Evolutionary conservation across 2,113 vertebrate species (phyloP).

Genomic region (Hippocampus mohnikei): DNA sequence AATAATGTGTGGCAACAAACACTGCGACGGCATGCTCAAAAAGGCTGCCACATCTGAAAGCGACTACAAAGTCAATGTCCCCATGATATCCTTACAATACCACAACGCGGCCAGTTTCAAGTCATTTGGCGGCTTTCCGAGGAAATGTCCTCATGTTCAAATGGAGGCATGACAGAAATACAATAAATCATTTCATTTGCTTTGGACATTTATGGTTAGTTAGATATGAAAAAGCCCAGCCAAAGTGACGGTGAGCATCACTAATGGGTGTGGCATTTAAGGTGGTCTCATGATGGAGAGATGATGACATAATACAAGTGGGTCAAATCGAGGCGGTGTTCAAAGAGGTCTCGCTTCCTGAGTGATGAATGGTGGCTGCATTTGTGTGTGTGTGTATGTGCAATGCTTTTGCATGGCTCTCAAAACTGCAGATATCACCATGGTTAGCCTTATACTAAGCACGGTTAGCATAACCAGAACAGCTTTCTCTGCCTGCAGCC

Average conservation of each 20-base stretch:
- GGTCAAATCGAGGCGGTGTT: neutral
- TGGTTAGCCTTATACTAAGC: too few relatives aligned
- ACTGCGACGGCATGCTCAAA: neutral
- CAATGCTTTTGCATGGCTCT: neutral
- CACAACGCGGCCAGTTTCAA: constrained; percentile 17
- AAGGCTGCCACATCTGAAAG: neutral
- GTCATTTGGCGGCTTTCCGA: constrained; percentile 38
- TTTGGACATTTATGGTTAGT: constrained; percentile 50
- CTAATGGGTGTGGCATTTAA: constrained; percentile 54
- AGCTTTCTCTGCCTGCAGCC: too few relatives aligned
- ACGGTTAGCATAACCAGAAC: too few relatives aligned
- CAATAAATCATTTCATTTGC: constrained; percentile 49
- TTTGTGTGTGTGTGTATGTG: too few relatives aligned
- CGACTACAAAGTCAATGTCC: constrained; percentile 6
- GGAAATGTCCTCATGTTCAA: constrained; percentile 32
- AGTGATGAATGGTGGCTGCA: neutral
- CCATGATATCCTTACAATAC: neutral
- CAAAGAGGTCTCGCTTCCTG: neutral
- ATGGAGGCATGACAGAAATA: constrained; percentile 28
- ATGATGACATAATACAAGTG: constrained; percentile 33
- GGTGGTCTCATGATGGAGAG: constrained; percentile 42
- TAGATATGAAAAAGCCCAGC: constrained; percentile 54
- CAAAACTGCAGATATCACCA: neutral
- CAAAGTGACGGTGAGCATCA: constrained; percentile 44
- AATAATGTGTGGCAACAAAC: constrained; percentile 1